Evolutionary conservation across 30 jellyfish, hydroid and myxozoan genomes (phyloP), one percentile per base, ranked within the genome.

Genomic region (Clytia hemisphaerica): DNA sequence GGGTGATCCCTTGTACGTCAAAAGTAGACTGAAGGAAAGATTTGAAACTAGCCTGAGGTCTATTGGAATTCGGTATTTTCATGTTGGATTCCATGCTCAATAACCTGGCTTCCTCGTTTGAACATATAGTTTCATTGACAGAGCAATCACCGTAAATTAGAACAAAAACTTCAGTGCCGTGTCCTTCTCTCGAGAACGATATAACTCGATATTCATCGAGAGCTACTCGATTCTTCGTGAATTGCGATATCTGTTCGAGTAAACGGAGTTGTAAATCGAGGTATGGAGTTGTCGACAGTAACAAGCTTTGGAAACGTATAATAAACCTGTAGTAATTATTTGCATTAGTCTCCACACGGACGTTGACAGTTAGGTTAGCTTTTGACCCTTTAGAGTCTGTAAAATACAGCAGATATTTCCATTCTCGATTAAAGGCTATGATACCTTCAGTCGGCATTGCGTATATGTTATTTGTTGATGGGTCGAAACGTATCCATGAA

Each of bases 401-500:
- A 40, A 91, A 78, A 2, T 21, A 22, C 9, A 78, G 67, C 22
- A 21, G 48, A 55, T 40, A 91, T 25, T 37, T 36, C 27, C 21
- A 26, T 12, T 42, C 35, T 29, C 77, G 42, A 21, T 49, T 51
- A 0, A 73, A 30, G 15, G 47, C 58, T 16, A 70, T 64, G 29
- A 87, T 38, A 2, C 67, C 59, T 58, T 51, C 83, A 37, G 92
- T 58, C 14, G 93, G 88, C 42, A 87, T 22, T 31, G 94, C 80
- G 61, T 79, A 83, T 18, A 87, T 49, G 72, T 79, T 93, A 15
- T 70, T 42, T 7, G 80, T 64, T 3, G 64, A 49, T 1, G 77
- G n/a, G 58, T 87, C 87, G 30, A 58, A 79, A 42, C 78, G 92
- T 19, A 87, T 66, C 97, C 94, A 80, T 2, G 97, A 87, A 61